phyloP scores from a whole-genome alignment of 1,140 invertebrate species.

The Platyura marginata region DNA sequence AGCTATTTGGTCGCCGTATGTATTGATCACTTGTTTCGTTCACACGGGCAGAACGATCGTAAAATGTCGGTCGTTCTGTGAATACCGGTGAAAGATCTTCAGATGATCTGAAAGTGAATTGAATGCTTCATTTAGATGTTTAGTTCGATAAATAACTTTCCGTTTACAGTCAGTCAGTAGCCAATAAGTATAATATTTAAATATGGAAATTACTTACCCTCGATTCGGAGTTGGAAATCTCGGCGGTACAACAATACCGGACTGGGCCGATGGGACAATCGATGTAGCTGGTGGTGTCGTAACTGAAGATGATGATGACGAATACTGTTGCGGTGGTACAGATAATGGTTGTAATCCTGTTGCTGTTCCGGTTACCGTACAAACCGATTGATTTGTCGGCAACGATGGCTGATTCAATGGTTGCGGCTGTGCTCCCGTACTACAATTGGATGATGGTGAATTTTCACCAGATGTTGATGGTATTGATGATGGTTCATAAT shows the following conservation, averaged over 20 bases:
- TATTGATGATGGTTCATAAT: constrained; percentile 73
- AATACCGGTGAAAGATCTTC: constrained; percentile 26
- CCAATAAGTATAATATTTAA: too few relatives aligned
- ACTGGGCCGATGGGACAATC: neutral
- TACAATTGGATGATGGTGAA: constrained; percentile 2
- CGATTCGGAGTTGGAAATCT: neutral
- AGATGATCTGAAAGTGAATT: constrained; percentile 23
- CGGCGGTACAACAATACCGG: neutral
- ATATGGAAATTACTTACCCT: neutral
- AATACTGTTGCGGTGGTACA: neutral
- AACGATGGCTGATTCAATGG: neutral
- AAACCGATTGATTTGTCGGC: neutral
- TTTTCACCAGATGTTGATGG: constrained; percentile 25
- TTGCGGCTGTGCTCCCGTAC: neutral
- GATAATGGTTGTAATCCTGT: constrained; percentile 11
- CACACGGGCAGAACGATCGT: constrained; percentile 23
- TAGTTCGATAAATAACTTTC: neutral
- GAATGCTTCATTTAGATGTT: neutral
- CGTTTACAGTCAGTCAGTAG: too few relatives aligned
- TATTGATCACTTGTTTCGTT: constrained; percentile 7
- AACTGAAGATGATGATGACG: too few relatives aligned
- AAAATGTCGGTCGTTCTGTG: constrained; percentile 24
- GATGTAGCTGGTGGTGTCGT: neutral
- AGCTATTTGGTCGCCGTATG: constrained; percentile 5
- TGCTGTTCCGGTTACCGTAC: constrained; percentile 17